Evolutionary conservation across 2,797 vertebrate genomes (phyloP).

Genomic region (Chiloscyllium punctatum): DNA sequence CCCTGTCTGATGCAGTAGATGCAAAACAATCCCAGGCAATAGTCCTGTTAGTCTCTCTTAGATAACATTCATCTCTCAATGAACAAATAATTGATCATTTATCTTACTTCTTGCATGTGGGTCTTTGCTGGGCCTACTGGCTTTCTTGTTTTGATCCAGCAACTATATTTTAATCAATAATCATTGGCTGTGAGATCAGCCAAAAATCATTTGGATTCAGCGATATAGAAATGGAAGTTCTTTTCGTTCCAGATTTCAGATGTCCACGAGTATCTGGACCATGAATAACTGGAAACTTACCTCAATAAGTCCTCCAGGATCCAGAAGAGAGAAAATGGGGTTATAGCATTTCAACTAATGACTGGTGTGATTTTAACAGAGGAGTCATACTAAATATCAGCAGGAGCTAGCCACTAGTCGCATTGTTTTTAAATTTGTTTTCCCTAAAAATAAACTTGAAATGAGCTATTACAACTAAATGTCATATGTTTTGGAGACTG

Average conservation of each 20-base stretch:
- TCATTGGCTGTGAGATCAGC: neutral
- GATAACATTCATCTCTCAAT: neutral
- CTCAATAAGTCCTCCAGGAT: neutral
- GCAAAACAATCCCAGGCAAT: neutral
- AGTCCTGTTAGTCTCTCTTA: neutral
- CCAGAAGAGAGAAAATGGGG: neutral
- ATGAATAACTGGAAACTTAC: neutral
- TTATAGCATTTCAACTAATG: neutral
- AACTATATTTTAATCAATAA: neutral
- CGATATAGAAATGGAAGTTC: neutral
- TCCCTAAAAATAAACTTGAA: neutral
- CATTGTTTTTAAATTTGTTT: neutral
- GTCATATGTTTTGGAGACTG: neutral
- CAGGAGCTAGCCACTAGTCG: neutral
- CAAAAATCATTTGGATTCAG: neutral
- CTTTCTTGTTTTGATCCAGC: neutral
- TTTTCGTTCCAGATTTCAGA: neutral
- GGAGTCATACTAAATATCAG: neutral
- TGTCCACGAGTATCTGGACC: neutral
- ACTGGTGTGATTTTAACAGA: neutral
- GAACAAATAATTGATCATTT: neutral
- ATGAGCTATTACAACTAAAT: conserved; percentile 50
- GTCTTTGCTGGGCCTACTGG: neutral
- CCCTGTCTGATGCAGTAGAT: neutral
- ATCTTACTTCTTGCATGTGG: neutral